These are phyloP conservation scores for Molothrus ater DNA, from an alignment of 2,797 vertebrate species.

Conservation along the genomic window DNA sequence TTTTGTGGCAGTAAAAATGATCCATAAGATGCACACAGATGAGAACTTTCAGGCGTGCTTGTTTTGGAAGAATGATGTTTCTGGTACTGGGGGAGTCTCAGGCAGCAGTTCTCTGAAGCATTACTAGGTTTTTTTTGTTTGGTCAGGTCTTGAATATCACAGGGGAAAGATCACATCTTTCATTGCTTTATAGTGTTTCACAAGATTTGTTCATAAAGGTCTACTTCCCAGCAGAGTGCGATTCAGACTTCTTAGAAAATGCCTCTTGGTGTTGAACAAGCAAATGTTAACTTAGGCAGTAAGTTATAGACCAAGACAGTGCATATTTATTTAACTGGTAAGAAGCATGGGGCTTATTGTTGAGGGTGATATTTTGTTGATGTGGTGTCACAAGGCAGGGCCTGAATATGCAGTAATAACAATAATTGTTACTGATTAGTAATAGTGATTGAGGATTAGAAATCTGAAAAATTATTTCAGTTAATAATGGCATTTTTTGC, in stretches of 20 bases:
- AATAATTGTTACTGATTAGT: not conserved
- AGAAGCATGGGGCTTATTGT: not conserved
- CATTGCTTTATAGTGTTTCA: not conserved
- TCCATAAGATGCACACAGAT: not conserved
- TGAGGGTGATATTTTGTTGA: not conserved
- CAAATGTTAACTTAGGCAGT: not conserved
- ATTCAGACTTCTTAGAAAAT: not conserved
- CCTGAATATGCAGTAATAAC: not conserved
- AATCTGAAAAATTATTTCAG: not conserved
- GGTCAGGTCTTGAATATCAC: not conserved
- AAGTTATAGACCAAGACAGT: not conserved
- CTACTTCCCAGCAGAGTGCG: fast-evolving
- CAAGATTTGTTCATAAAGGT: not conserved
- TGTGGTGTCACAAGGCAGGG: not conserved
- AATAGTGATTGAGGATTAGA: not conserved
- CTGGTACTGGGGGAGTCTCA: not conserved
- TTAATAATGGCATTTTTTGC: not conserved
- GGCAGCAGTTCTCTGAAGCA: not conserved
- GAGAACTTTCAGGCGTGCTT: not conserved
- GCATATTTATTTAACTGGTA: not conserved
- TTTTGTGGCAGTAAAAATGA: not conserved
- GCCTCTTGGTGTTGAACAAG: not conserved
- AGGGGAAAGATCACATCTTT: not conserved
- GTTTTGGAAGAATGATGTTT: not conserved
- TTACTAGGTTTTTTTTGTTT: not conserved